Conservation (phyloP, 2,797 vertebrate species). For the Sylvia borin region DNA sequence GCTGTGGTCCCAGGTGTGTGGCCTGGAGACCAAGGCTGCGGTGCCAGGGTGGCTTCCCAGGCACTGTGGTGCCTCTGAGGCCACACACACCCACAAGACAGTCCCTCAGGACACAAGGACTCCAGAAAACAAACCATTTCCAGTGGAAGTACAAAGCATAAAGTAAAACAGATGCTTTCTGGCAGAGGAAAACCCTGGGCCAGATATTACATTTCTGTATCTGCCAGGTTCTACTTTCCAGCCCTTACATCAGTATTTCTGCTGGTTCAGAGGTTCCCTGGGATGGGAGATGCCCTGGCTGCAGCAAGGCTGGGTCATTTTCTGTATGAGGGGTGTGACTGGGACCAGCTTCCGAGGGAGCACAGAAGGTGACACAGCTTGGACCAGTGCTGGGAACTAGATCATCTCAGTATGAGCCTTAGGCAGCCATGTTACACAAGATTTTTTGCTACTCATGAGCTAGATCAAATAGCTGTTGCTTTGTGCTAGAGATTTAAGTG, state of each 20-base stretch:
- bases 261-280: background rate
- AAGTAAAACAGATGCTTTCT: background rate
- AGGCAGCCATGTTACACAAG: background rate
- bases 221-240: background rate
- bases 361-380: background rate
- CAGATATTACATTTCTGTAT: background rate
- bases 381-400: background rate
- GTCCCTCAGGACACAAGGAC: background rate
- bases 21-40: background rate
- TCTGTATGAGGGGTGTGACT: background rate
- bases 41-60: background rate
- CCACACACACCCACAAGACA: background rate
- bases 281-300: background rate
- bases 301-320: background rate
- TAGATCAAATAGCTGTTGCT: background rate
- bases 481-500: background rate
- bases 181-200: background rate
- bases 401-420: background rate
- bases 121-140: background rate
- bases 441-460: background rate
- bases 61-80: background rate
- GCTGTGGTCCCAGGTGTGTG: accelerated
- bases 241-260: constrained; percentile 3
- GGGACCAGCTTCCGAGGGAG: background rate
- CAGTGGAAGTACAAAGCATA: background rate